Conservation (phyloP, 2,113 vertebrate genomes). For the Microtus pennsylvanicus region DNA sequence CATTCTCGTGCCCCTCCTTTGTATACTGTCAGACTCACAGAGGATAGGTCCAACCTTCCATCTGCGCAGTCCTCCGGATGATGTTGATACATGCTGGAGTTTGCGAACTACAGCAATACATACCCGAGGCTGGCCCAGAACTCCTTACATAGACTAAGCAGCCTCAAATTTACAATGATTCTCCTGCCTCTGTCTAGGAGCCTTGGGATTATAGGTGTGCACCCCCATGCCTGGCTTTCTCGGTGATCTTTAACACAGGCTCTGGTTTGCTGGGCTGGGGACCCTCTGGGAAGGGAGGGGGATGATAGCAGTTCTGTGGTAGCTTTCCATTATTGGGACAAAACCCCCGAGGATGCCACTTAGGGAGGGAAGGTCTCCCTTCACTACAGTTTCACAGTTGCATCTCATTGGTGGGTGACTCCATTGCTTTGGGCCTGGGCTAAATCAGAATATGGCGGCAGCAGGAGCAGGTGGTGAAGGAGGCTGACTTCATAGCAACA, state of each 20-base stretch:
- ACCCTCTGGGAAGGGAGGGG: neutral
- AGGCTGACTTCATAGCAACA: neutral
- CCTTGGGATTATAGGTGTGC: neutral
- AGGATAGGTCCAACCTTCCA: neutral
- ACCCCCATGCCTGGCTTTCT: neutral
- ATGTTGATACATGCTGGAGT: neutral
- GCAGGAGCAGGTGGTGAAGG: neutral
- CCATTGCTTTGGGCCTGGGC: neutral
- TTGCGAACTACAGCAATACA: neutral
- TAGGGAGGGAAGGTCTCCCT: neutral
- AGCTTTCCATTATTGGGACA: neutral
- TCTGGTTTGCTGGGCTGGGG: neutral
- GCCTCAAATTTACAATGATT: neutral
- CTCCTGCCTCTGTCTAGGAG: neutral
- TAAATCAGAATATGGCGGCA: accelerated
- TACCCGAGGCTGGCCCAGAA: neutral
- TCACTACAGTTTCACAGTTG: neutral
- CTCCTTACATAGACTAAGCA: neutral
- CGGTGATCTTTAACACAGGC: neutral
- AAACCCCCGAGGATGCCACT: neutral
- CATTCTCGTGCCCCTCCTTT: neutral
- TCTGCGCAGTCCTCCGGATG: neutral
- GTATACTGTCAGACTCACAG: neutral
- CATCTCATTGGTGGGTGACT: neutral
- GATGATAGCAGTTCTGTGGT: neutral